Evolutionary conservation across 2,797 vertebrate species (phyloP).

Genomic region (Danio aesculapii): DNA sequence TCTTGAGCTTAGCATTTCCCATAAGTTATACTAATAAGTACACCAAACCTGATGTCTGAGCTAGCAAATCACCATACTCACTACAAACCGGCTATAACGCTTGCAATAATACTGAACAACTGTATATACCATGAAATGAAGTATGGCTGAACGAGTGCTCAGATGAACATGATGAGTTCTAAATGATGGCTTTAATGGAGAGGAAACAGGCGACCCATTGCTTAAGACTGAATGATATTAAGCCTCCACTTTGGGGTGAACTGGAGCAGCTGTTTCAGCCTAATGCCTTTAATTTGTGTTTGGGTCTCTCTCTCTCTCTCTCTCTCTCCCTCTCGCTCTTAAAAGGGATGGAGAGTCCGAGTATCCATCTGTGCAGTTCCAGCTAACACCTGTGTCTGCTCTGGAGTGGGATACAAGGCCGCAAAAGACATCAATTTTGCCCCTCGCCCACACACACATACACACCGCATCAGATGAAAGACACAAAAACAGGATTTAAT

Average conservation of each 20-base stretch:
- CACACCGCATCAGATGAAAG: constrained; percentile 43
- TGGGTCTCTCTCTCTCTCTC: constrained; percentile 17
- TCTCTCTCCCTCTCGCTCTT: constrained; percentile 23
- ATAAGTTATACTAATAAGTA: not conserved
- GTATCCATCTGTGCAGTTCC: constrained; percentile 53
- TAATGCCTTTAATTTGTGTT: constrained; percentile 58
- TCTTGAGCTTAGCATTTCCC: not conserved
- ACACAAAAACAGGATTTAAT: constrained; percentile 46
- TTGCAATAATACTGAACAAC: not conserved
- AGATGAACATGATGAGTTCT: constrained; percentile 42
- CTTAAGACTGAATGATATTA: constrained; percentile 10
- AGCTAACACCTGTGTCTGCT: constrained; percentile 59
- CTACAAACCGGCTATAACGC: not conserved
- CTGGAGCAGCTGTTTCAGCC: constrained; percentile 59
- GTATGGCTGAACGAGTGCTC: not conserved
- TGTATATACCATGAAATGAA: not conserved
- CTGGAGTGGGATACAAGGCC: constrained; percentile 43
- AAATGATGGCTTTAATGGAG: constrained; percentile 37
- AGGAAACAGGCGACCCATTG: constrained; percentile 44
- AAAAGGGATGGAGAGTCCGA: constrained; percentile 44
- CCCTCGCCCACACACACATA: constrained; percentile 37
- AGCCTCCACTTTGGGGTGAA: constrained; percentile 43
- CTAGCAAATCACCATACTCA: not conserved
- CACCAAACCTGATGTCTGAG: not conserved
- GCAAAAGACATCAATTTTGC: constrained; percentile 53